Conservation (phyloP, 2,797 vertebrate genomes). For the Mormyrops attenuatus region DNA sequence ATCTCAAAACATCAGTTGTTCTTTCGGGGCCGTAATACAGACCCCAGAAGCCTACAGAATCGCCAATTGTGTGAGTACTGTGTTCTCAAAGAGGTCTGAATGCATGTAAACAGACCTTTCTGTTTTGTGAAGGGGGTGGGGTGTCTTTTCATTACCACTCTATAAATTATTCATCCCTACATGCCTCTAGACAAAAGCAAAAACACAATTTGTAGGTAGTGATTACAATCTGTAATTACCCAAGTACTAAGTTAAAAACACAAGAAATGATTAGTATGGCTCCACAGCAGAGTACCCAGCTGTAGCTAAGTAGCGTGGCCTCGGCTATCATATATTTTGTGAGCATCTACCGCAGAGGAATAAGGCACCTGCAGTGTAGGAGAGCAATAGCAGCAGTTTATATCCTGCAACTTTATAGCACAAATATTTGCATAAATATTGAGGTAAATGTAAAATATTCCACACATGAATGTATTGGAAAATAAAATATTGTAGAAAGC, state of each 20-base stretch:
- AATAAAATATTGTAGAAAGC: not conserved
- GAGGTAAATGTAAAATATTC: not conserved
- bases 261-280: not conserved
- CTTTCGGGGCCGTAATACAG: constrained; percentile 45
- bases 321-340: not conserved
- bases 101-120: not conserved
- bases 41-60: constrained; percentile 54
- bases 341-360: not conserved
- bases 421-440: constrained; percentile 3
- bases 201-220: not conserved
- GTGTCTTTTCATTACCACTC: not conserved
- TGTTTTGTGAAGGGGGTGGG: not conserved
- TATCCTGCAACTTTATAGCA: not conserved
- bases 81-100: constrained; percentile 48
- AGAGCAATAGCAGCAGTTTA: not conserved
- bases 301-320: not conserved
- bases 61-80: constrained; percentile 43
- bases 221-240: constrained; percentile 6
- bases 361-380: not conserved
- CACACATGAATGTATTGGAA: not conserved
- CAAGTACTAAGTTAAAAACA: constrained; percentile 1
- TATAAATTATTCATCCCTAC: constrained; percentile 11
- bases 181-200: constrained; percentile 1
- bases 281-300: not conserved
- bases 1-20: constrained; percentile 51